phyloP scores from a whole-genome alignment of 2,888 invertebrate genomes.

The Atherix ibis region DNA sequence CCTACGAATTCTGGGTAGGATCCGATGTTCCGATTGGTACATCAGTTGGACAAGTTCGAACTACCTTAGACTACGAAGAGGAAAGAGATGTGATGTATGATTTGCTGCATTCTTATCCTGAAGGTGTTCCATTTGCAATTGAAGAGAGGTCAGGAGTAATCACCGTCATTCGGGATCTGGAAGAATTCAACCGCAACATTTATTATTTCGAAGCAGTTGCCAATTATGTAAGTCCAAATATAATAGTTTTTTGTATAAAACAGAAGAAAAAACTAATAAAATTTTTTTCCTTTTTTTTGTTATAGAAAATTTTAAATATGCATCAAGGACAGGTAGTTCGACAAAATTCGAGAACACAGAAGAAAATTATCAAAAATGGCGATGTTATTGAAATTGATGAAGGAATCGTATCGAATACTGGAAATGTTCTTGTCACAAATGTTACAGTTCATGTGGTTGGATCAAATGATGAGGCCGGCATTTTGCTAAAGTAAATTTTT shows the following conservation, averaged over 20 bases:
- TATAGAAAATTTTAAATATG: constrained; percentile 25
- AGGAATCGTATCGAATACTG: constrained; percentile 24
- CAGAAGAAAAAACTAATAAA: not conserved
- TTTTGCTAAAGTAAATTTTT: constrained; percentile 40
- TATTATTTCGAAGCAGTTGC: constrained; percentile 77
- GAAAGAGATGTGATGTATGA: constrained; percentile 53
- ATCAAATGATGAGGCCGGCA: constrained; percentile 52
- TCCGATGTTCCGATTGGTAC: constrained; percentile 72
- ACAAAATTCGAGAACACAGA: constrained; percentile 12
- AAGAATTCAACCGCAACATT: constrained; percentile 47
- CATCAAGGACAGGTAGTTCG: constrained; percentile 13
- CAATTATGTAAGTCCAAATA: constrained; percentile 27
- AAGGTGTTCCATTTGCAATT: constrained; percentile 86
- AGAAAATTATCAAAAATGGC: constrained; percentile 12
- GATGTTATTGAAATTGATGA: constrained; percentile 29
- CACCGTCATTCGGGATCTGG: constrained; percentile 61
- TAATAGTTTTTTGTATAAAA: not conserved
- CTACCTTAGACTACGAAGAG: constrained; percentile 53
- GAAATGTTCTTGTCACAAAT: constrained; percentile 60
- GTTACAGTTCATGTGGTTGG: constrained; percentile 72
- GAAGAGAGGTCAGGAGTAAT: constrained; percentile 79
- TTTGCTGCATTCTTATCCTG: constrained; percentile 68
- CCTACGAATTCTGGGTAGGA: constrained; percentile 83
- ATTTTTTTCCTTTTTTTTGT: not conserved
- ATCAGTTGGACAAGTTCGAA: constrained; percentile 69